Evolutionary conservation across 1,140 invertebrate genomes (phyloP), one percentile per base, ranked within the genome.

Genomic region (Sinella curviseta): DNA sequence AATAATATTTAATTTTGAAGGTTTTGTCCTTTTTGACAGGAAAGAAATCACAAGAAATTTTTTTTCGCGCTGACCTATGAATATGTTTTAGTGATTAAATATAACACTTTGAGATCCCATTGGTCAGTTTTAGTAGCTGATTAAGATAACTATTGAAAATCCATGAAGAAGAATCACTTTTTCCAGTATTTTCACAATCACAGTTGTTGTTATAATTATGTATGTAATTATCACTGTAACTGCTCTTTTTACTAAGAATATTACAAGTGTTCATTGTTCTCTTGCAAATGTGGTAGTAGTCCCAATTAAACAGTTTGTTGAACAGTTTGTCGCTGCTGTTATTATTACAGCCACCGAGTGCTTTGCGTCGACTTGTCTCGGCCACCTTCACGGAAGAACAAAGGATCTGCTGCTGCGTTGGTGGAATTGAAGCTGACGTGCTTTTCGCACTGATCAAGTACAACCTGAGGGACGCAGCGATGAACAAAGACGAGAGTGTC

Each of bases 241-340:
- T 16, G 26, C 57, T 16, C 57, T 65, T 65, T 8, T 26, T 65
- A n/a, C 26, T 65, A 26, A 65, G 57, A 65, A 65, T 65, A 65
- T 65, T 65, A 26, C 14, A n/a, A 26, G 24, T 65, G 24, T 65
- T 65, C 57, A 65, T 65, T 70, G 65, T 70, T 70, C 65, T 70
- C 31, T 70, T 33, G 30, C 65, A n/a, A 4, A 26, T n/a, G 3
- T 65, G 65, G 31, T 48, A 48, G 65, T 70, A 70, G 65, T 70
- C 65, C 65, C 65, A 70, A 33, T 33, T 70, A 33, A 70, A 70
- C 8, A 70, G 31, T 70, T 70, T 70, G 24, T 30, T 70, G 1
- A 70, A 70, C 8, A 70, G 28, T 70, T 70, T 70, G 24, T 70
- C 31, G 31, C 31, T 70, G 24, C 57, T n/a, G n/a, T n/a, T n/a